Conservation (phyloP, 2,888 invertebrate species). For the Diaprepes abbreviatus region DNA sequence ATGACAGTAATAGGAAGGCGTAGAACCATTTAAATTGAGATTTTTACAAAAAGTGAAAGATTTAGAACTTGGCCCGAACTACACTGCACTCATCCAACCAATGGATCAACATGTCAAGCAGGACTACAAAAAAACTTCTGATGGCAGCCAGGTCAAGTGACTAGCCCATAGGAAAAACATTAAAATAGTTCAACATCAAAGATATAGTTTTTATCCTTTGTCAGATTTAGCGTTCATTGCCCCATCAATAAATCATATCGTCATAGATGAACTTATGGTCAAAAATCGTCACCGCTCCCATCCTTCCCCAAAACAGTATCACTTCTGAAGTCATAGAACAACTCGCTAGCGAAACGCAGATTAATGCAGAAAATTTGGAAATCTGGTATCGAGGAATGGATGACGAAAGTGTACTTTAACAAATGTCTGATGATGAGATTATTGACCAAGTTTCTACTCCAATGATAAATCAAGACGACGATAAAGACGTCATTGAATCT, state of each 20-base stretch:
- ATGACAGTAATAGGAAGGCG: too few relatives aligned
- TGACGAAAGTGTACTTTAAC: slow-evolving; percentile 39
- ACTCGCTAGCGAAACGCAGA: slow-evolving; percentile 50
- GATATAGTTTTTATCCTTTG: slow-evolving; percentile 33
- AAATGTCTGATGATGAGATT: slow-evolving; percentile 49
- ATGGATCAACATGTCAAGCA: slow-evolving; percentile 58
- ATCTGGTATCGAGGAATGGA: slow-evolving; percentile 56
- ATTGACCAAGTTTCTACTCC: slow-evolving; percentile 57
- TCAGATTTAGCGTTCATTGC: slow-evolving; percentile 56
- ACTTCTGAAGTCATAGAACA: slow-evolving; percentile 58
- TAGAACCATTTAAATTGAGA: too few relatives aligned
- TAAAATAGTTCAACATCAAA: slow-evolving; percentile 19
- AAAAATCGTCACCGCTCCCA: slow-evolving; percentile 27
- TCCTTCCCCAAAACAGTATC: slow-evolving; percentile 37
- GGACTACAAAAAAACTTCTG: slow-evolving; percentile 44
- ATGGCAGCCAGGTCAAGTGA: slow-evolving; percentile 36
- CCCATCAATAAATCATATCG: slow-evolving; percentile 47
- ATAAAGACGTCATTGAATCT: slow-evolving; percentile 54
- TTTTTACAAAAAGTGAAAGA: too few relatives aligned
- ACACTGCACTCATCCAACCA: slow-evolving; percentile 57
- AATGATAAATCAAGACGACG: slow-evolving; percentile 57
- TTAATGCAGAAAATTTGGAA: slow-evolving; percentile 52
- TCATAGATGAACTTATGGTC: slow-evolving; percentile 56
- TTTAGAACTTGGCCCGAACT: too few relatives aligned
- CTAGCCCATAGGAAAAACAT: slow-evolving; percentile 30